These are phyloP conservation scores for Ceriagrion tenellum DNA, from an alignment of 2,888 invertebrate species.

Conservation along the genomic window DNA sequence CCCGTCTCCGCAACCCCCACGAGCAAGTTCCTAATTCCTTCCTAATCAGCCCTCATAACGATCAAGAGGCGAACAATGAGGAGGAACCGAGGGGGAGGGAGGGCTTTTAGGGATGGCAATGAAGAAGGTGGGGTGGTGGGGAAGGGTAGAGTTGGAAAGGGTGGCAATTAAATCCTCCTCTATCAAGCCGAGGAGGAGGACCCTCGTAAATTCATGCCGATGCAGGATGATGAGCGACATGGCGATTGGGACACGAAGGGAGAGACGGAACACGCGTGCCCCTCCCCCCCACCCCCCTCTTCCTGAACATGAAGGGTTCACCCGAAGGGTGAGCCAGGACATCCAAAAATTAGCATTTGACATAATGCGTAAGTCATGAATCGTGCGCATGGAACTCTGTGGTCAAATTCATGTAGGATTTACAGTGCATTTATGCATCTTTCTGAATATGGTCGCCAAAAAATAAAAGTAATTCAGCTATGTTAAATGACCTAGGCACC, in stretches of 20 bases:
- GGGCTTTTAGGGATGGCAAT: neutral
- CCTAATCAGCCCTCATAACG: conserved; percentile 56
- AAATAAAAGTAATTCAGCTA: too few species aligned
- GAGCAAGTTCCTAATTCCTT: conserved; percentile 9
- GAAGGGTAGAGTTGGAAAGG: neutral
- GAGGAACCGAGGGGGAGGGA: neutral
- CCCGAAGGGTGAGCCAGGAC: neutral
- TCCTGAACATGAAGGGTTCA: neutral
- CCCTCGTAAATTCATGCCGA: conserved; percentile 19
- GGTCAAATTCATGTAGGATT: neutral
- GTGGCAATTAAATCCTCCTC: conserved; percentile 62
- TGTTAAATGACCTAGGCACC: too few species aligned
- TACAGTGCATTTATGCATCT: too few species aligned
- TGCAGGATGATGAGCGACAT: neutral
- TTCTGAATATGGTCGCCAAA: too few species aligned
- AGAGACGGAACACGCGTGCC: conserved; percentile 10
- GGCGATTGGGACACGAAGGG: neutral
- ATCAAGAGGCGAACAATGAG: conserved; percentile 19
- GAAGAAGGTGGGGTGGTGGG: neutral
- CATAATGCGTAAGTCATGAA: neutral
- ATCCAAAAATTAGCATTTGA: conserved; percentile 20
- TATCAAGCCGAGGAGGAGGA: conserved; percentile 33
- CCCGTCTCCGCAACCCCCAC: neutral
- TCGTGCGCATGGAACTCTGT: neutral
- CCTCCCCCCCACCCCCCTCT: neutral